Conservation (phyloP, 2,113 vertebrate genomes). For the Psilopogon haemacephalus region DNA sequence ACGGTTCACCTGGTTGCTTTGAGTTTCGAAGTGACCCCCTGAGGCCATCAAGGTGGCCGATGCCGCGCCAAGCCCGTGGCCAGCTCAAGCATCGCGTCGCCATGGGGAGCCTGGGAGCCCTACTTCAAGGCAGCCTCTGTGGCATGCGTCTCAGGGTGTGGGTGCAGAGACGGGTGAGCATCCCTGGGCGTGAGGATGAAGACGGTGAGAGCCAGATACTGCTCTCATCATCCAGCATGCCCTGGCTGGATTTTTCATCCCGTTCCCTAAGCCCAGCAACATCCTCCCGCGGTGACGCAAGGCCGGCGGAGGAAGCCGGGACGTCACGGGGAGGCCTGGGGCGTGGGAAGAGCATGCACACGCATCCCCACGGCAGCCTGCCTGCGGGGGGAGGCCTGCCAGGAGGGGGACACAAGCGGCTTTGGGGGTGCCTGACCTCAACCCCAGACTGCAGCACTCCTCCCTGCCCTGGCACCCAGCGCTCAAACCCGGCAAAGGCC, state of each 20-base stretch:
- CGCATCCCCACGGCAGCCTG: constrained; percentile 1
- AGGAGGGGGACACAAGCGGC: not conserved
- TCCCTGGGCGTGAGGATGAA: not conserved
- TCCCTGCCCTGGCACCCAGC: fast-evolving
- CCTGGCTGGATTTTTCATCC: not conserved
- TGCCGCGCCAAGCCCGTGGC: not conserved
- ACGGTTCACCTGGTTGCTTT: not conserved
- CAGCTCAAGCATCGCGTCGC: not conserved
- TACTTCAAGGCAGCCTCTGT: not conserved
- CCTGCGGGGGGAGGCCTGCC: not conserved
- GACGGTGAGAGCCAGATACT: not conserved
- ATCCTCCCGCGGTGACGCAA: constrained; percentile 59
- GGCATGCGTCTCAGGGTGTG: not conserved
- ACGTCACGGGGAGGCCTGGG: constrained; percentile 55
- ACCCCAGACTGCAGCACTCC: not conserved
- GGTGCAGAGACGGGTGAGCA: not conserved
- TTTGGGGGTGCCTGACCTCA: not conserved
- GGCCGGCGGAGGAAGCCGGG: constrained; percentile 51
- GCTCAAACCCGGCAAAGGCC: not conserved
- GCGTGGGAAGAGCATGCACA: constrained; percentile 56
- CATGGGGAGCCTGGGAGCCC: not conserved
- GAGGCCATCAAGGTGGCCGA: not conserved
- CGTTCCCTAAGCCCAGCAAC: not conserved
- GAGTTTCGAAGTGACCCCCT: fast-evolving
- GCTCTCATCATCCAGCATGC: not conserved